phyloP scores from a whole-genome alignment of 2,113 vertebrate species.

The Pantherophis guttatus region DNA sequence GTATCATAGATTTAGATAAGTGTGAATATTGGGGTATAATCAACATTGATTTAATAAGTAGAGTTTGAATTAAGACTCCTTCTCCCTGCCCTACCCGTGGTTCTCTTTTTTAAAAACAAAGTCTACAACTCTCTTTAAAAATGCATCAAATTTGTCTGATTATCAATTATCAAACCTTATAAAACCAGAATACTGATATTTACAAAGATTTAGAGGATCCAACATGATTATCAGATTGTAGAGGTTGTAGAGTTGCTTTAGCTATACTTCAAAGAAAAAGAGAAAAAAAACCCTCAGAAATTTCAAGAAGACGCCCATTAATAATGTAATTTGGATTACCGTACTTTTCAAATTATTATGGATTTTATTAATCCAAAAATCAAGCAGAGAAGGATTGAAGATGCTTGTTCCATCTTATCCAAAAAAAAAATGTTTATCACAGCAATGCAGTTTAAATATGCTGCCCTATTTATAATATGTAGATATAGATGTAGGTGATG shows the following conservation, averaged over 20 bases:
- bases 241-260: neutral
- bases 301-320: neutral
- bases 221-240: neutral
- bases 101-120: neutral
- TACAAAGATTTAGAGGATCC: neutral
- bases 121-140: neutral
- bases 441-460: neutral
- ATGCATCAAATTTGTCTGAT: neutral
- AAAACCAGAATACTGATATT: neutral
- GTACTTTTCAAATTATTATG: neutral
- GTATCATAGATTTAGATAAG: neutral
- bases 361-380: neutral
- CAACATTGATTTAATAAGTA: neutral
- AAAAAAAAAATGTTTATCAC: neutral
- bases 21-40: neutral
- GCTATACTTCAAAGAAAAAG: too few relatives aligned
- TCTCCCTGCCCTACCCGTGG: neutral
- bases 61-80: neutral
- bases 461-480: neutral
- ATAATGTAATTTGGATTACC: neutral
- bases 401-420: rapidly evolving
- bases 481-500: too few relatives aligned
- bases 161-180: neutral
- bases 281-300: neutral
- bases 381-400: rapidly evolving